Base-by-base conservation (phyloP, 2,797 vertebrate species). In the Phalloptychus januarius region DNA sequence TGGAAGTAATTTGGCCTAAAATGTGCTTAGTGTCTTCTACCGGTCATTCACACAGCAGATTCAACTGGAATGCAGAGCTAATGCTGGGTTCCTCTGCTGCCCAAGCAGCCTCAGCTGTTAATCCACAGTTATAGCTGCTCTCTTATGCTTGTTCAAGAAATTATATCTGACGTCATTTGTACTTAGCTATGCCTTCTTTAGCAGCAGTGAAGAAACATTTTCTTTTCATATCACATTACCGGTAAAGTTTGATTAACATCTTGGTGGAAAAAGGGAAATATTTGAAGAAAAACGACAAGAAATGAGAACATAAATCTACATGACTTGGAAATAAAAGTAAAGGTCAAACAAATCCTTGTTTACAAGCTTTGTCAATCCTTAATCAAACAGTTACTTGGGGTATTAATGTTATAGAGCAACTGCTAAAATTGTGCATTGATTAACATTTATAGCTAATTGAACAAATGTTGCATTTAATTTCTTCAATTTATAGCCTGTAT, bases 21-120 rank as follows among this genome's bases (percentile, higher is more conserved):
- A 88, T 82, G 72, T 76, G 54, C 84, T 75, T 83, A 5, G 76
- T 86, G 79, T 73, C 84, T 83, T 91, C 87, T 52, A 13, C 65
- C 7, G 82, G 81, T 81, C 88, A 89, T 92, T 92, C 87, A 89
- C 89, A 88, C 89, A 90, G 77, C 80, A 88, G 83, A 91, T 91
- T 88, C 46, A 82, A 77, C 83, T 85, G 92, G 90, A 92, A 94
- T 93, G 92, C 92, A 94, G 91, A 94, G 88, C 87, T 91, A 92
- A 93, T 92, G 90, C 82, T 58, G 52, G 81, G 88, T 91, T 94
- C 87, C 88, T 89, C 79, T 42, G 13, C 87, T 73, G 54, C 87
- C 86, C 91, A 80, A 83, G 81, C 75, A 80, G 84, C 86, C 77
- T 89, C 89, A 82, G 87, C 92, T 93, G 88, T 93, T 93, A 92